Evolutionary conservation across 2,797 vertebrate genomes (phyloP).

Genomic region (Mus spretus): DNA sequence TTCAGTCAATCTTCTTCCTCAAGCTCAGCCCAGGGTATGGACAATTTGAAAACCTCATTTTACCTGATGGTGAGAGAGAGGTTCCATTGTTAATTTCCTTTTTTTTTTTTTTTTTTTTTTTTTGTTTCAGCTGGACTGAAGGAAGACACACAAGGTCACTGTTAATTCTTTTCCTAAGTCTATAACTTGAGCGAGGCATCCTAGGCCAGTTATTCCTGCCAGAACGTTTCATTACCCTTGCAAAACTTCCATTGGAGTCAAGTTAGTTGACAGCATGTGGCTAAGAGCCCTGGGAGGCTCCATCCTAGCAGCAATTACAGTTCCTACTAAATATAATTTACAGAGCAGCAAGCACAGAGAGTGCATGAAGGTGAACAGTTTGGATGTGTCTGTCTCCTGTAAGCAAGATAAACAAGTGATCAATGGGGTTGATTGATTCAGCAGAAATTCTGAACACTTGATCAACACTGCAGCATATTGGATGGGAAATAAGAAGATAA

Average conservation of each 20-base stretch:
- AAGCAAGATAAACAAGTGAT: conserved; percentile 61
- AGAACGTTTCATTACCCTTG: conserved; percentile 13
- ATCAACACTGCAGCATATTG: neutral
- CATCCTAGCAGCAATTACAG: conserved; percentile 47
- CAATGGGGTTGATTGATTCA: conserved; percentile 46
- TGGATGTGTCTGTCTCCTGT: conserved; percentile 5
- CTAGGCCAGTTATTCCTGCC: conserved; percentile 66
- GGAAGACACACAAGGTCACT: conserved; percentile 9
- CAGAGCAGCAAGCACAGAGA: neutral
- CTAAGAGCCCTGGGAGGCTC: conserved; percentile 55
- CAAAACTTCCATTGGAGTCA: conserved; percentile 44
- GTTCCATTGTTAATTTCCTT: neutral
- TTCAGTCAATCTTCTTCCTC: neutral
- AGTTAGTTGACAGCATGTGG: conserved; percentile 52
- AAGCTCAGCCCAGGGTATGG: neutral
- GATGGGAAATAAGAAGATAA: conserved; percentile 43
- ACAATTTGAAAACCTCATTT: conserved; percentile 47
- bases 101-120: neutral
- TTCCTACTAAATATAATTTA: conserved; percentile 70
- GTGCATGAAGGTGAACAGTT: conserved; percentile 34
- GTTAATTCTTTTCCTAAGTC: conserved; percentile 38
- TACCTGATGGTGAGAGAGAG: conserved; percentile 37
- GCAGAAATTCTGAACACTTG: conserved; percentile 9
- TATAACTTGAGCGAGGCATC: conserved; percentile 1
- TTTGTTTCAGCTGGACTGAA: conserved; percentile 24